Evolutionary conservation across 1,140 invertebrate species (phyloP), one percentile per base, ranked within the genome.

Genomic region (Heliconius hermathena): DNA sequence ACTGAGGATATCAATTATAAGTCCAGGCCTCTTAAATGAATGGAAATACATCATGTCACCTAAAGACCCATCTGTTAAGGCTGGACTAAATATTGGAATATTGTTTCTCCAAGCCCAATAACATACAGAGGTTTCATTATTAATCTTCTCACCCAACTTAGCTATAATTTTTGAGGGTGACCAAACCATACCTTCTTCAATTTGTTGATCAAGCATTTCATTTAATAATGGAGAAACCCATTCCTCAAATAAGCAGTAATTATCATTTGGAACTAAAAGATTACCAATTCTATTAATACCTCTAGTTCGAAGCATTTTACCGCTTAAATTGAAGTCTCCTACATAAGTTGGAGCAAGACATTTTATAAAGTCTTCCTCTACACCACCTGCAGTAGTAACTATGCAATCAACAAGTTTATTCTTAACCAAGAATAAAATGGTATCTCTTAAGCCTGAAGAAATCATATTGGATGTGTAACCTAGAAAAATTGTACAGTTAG

Each of bases 21-120:
- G 95, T 8, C 99, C 99, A 66, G 98, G 98, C 89, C 98, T 98
- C 88, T 96, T 97, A 88, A 97, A 99, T 0, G 98, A 99, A 95
- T 99, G 99, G 85, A 99, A 99, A 93, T 99, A 99, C 96, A 99
- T 98, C 99, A 99, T 99, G 93, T 99, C 99, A 2, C 99, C 99
- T 22, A 99, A 95, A 87, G 98, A 99, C 6, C 99, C 99, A 96
- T 99, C 99, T 0, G 99, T 99, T 76, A 99, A 94, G 0, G 99
- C 99, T 1, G 99, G 99, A 95, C 99, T 98, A 91, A 99, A 99
- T 1, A 99, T 97, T 8, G 99, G 99, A 93, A 99, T 99, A 87
- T 99, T 97, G 95, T 99, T 99, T 90, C 97, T 98, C 81, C 98
- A 97, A 41, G 99, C 98, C 99, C 99, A 99, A 92, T 99, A 99